Percentiles rank a stretch among this genome's conserved stretches.
Conservation (phyloP, 2,797 vertebrate species). For the Phataginus tricuspis region DNA sequence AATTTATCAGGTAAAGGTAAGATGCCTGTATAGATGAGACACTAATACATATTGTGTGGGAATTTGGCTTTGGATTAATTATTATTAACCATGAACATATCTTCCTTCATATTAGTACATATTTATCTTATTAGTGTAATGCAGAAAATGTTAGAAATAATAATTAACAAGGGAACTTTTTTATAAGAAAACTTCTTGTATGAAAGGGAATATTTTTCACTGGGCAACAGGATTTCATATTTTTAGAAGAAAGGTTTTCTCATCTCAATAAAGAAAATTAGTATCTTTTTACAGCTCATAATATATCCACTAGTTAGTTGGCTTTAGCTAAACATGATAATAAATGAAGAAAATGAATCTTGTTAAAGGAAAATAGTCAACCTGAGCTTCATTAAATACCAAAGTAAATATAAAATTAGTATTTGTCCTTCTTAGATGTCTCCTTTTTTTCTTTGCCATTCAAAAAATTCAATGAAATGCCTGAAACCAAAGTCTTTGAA, state of each 20-base stretch:
- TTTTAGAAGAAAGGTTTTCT: background rate
- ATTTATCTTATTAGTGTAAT: background rate
- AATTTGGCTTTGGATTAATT: slow-evolving; percentile 36
- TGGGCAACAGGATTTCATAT: background rate
- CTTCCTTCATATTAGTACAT: background rate
- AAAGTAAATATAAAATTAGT: background rate
- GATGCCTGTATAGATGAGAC: background rate
- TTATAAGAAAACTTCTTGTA: background rate
- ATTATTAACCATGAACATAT: background rate
- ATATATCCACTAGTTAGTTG: background rate
- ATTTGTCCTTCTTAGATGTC: background rate
- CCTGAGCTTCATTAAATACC: background rate
- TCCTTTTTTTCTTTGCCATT: background rate
- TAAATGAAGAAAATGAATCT: background rate
- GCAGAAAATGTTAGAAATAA: background rate
- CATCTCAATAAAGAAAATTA: background rate
- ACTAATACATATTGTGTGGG: background rate
- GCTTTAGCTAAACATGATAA: background rate
- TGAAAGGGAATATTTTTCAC: background rate
- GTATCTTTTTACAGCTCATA: background rate
- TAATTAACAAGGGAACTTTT: background rate
- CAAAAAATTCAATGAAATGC: slow-evolving; percentile 30
- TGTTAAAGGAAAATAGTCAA: background rate
- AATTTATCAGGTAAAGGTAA: background rate
- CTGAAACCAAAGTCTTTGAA: background rate